A percentile compares a stretch with the other conserved stretches of the same genome.
phyloP scores from a whole-genome alignment of 2,888 invertebrate genomes.

The Plutella xylostella region DNA sequence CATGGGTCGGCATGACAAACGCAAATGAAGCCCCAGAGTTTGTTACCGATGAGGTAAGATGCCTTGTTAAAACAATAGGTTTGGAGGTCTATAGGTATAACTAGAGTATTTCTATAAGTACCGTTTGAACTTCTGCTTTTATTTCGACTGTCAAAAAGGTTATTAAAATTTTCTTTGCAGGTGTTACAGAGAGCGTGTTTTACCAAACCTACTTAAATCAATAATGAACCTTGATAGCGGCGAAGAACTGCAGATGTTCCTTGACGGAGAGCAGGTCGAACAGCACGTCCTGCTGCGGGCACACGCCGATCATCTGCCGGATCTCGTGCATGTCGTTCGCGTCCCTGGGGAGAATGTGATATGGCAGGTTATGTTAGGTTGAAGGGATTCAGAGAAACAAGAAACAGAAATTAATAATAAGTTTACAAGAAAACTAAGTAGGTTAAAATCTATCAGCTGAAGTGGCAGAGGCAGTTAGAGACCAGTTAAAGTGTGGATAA shows the following conservation, averaged over 20 bases:
- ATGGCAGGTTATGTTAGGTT: not conserved
- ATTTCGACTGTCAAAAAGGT: too few relatives aligned
- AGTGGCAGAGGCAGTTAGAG: not conserved
- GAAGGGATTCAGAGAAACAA: not conserved
- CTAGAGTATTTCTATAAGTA: too few relatives aligned
- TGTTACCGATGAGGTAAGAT: too few relatives aligned
- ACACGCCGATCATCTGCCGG: constrained; percentile 86
- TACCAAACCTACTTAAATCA: too few relatives aligned
- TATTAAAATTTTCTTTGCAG: too few relatives aligned
- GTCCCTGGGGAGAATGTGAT: constrained; percentile 52
- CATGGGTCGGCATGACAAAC: too few relatives aligned
- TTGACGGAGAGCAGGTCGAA: constrained; percentile 82
- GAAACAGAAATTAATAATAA: not conserved
- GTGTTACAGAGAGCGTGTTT: too few relatives aligned
- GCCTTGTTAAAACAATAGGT: too few relatives aligned
- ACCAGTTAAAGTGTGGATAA: not conserved
- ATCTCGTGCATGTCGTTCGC: constrained; percentile 82
- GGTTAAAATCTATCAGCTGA: not conserved
- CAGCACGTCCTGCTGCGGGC: constrained; percentile 88
- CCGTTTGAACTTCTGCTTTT: too few relatives aligned
- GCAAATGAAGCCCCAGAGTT: too few relatives aligned
- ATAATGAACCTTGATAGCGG: constrained; percentile 79
- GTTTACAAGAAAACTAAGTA: not conserved
- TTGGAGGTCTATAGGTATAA: too few relatives aligned
- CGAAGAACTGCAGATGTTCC: constrained; percentile 86